phyloP scores from a whole-genome alignment of 2,113 vertebrate genomes.

The Callorhinus ursinus region DNA sequence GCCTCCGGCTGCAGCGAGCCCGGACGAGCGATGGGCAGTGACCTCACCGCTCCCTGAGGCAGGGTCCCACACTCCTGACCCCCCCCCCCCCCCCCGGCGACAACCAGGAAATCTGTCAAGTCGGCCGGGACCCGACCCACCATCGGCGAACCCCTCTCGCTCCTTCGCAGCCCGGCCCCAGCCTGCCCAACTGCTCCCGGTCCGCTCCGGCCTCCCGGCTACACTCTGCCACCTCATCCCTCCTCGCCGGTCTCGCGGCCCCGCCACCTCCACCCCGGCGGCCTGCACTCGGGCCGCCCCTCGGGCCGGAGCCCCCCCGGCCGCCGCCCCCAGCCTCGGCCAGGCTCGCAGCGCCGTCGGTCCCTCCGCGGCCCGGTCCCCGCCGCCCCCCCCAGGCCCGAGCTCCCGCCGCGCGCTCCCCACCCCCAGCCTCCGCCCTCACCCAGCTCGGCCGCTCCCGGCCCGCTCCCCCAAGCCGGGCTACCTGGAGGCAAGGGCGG shows the following conservation, averaged over 20 bases:
- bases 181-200: not conserved
- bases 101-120: constrained; percentile 26
- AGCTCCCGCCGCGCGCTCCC: constrained; percentile 10
- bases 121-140: not conserved
- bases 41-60: not conserved
- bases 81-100: not conserved
- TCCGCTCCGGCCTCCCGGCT: constrained; percentile 34
- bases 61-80: not conserved
- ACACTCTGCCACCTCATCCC: constrained; percentile 59
- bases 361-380: not conserved
- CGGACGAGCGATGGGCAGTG: not conserved
- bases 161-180: not conserved
- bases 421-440: constrained; percentile 25
- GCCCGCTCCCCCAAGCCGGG: constrained; percentile 65
- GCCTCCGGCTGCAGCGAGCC: not conserved
- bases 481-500: constrained; percentile 97
- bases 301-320: not conserved
- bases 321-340: not conserved
- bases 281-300: not conserved
- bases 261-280: not conserved
- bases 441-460: not conserved
- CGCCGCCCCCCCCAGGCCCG: not conserved
- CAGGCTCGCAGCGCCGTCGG: not conserved
- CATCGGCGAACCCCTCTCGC: not conserved
- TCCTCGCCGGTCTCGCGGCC: not conserved